Evolutionary conservation across 2,113 vertebrate species (phyloP), one percentile per base, ranked within the genome.

Genomic region (Zeus faber): DNA sequence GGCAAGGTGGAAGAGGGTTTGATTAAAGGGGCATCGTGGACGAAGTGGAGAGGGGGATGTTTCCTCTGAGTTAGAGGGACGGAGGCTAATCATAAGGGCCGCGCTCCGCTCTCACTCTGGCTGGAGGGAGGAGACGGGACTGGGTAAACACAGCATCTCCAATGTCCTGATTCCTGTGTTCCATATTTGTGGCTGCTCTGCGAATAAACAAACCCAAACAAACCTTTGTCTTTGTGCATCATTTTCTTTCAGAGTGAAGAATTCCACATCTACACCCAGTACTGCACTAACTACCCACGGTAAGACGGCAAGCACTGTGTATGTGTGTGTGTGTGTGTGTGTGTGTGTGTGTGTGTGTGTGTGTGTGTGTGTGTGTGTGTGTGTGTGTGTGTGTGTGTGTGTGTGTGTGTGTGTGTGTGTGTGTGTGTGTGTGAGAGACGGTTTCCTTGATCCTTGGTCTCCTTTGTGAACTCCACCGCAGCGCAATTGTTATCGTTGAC

Each of bases 201-300:
- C 27, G 9, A 29, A 3, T 35, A 35, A 11, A 13, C 22, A 14
- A 20, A 45, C 22, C 18, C 43, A 16, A n/a, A n/a, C n/a, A n/a
- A n/a, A n/a, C n/a, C 6, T 41, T 39, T 18, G 45, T 6, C 6
- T 49, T 31, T 17, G 59, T 61, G 25, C n/a, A n/a, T n/a, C n/a
- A n/a, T n/a, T 69, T 33, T 73, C 59, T 26, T 49, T 4, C 87
- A 97, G 95, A 97, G 94, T 81, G 93, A 97, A 92, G 94, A 95
- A 51, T 97, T 97, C 82, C 95, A 97, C 77, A 93, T 97, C 71
- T 97, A 97, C 47, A 97, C 95, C 0, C 94, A 97, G 79, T 97
- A 97, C 72, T 97, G 95, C 82, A 97, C 94, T 51, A 97, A 97
- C 85, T 97, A 97, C 50, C 95, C 95, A 45, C 92, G 93, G 95